Evolutionary conservation across 2,888 invertebrate species (phyloP), one percentile per base, ranked within the genome.

Genomic region (Octodonta nipae): DNA sequence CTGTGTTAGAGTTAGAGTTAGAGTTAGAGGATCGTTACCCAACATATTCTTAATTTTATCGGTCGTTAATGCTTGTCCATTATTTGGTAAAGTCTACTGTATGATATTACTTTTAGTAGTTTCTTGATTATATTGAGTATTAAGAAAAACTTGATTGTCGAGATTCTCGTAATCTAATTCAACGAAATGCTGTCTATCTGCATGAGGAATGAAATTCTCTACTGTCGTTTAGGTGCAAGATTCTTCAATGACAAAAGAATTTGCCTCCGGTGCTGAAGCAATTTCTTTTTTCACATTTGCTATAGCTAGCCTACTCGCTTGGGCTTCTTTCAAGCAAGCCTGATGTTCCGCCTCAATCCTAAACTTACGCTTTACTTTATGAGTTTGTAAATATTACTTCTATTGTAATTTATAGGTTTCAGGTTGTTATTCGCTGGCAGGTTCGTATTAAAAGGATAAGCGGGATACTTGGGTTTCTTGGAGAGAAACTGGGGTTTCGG

Each of bases 201-300:
- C n/a, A n/a, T n/a, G n/a, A n/a, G n/a, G n/a, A n/a, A 60, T 58
- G 33, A 60, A 60, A 45, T 58, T 59, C 40, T 60, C 60, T 2
- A 60, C 57, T 1, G 60, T 60, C 3, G 60, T 58, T 49, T 59
- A 58, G 5, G 57, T 56, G 34, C 54, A 60, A 15, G 56, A 51
- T 33, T 61, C 60, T 37, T 61, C 60, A 13, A 61, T 58, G n/a
- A 61, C 57, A 36, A 61, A 61, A 2, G 41, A 47, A 35, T 52
- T 53, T 5, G 58, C 52, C 40, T 57, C 55, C 3, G 58, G 51
- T 3, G 57, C 52, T 3, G 47, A 47, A 3, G 58, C 58, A 33
- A 65, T 52, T 41, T 63, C 63, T 45, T 63, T 63, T 37, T 63
- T 60, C 26, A 65, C 45, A 36, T 57, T 59, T 36, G 63, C 63